A percentile compares a stretch with the other conserved stretches of the same genome.
These are phyloP conservation scores for Gulo gulo DNA, from an alignment of 2,113 vertebrate species.

Conservation along the genomic window DNA sequence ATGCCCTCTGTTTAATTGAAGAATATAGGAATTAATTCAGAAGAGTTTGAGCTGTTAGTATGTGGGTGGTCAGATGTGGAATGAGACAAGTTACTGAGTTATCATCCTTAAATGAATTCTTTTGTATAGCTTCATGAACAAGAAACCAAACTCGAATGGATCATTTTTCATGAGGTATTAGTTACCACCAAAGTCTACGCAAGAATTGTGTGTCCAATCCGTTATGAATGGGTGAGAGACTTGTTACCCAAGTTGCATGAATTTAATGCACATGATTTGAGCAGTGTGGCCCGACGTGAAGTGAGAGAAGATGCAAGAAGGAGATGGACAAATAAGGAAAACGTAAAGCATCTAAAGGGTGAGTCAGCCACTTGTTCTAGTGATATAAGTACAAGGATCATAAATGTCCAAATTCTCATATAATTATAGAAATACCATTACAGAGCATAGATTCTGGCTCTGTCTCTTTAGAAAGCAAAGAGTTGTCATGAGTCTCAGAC, in stretches of 20 bases:
- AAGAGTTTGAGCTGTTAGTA: not conserved
- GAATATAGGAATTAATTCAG: conserved; percentile 9
- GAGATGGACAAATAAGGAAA: conserved; percentile 89
- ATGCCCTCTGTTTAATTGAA: not conserved
- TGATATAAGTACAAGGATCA: not conserved
- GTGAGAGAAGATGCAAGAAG: conserved; percentile 91
- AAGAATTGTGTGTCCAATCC: conserved; percentile 94
- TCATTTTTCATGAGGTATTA: conserved; percentile 95
- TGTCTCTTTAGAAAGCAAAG: not conserved
- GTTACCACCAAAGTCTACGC: conserved; percentile 94
- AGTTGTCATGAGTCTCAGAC: not conserved
- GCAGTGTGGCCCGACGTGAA: conserved; percentile 94
- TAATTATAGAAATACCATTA: not conserved
- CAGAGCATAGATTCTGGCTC: not conserved
- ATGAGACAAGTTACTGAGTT: conserved; percentile 1
- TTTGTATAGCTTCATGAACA: conserved; percentile 90
- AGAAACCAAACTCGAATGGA: conserved; percentile 92
- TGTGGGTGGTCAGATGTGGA: conserved; percentile 39
- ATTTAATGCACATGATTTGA: conserved; percentile 93
- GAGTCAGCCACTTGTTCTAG: conserved; percentile 42
- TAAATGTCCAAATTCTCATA: not conserved
- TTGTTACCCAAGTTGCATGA: conserved; percentile 95
- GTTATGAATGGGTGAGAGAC: conserved; percentile 95
- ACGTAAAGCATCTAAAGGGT: conserved; percentile 89
- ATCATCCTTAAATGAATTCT: not conserved